Conservation (phyloP, 2,113 vertebrate genomes). For the Suricata suricatta region DNA sequence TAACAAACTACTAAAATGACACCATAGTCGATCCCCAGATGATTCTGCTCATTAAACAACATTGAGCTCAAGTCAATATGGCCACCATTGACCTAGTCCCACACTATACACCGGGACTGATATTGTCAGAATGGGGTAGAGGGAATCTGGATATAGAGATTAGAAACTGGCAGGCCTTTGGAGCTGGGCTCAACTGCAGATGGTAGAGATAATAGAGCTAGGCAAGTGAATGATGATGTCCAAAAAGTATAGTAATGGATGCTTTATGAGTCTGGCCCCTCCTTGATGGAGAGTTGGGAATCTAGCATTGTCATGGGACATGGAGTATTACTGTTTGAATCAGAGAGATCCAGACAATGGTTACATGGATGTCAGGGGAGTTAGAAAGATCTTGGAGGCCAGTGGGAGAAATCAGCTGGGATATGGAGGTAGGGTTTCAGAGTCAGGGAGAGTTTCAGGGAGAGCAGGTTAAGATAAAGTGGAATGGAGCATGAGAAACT, state of each 20-base stretch:
- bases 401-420: neutral
- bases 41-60: neutral
- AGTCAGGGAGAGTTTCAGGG: neutral
- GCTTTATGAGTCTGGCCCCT: neutral
- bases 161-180: neutral
- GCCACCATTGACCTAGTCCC: neutral
- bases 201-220: neutral
- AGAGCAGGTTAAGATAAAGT: neutral
- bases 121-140: neutral
- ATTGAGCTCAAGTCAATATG: neutral
- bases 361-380: neutral
- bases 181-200: neutral
- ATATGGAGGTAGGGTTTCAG: neutral
- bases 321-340: neutral
- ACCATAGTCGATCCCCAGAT: neutral
- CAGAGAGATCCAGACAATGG: neutral
- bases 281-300: neutral
- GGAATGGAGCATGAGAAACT: neutral
- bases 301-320: neutral
- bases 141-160: neutral
- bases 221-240: neutral
- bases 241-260: neutral
- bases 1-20: neutral
- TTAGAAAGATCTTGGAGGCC: neutral
- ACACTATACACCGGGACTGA: neutral